Conservation (phyloP, 2,113 vertebrate genomes). For the Halichoeres trimaculatus region DNA sequence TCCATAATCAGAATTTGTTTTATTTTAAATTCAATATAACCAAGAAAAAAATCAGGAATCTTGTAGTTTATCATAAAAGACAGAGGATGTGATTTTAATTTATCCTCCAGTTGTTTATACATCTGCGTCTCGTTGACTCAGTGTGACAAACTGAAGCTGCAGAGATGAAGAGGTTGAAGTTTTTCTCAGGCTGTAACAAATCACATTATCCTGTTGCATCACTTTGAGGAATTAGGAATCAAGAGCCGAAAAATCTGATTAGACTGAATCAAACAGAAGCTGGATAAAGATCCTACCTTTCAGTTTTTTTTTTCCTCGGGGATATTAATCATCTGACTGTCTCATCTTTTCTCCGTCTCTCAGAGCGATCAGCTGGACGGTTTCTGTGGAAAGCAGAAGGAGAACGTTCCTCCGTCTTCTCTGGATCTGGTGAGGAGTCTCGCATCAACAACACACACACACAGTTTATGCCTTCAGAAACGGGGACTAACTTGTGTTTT, state of each 20-base stretch:
- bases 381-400: slow-evolving; percentile 90
- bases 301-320: no score
- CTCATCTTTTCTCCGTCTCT: background rate
- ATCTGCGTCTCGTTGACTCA: no score
- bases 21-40: no score
- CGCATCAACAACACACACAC: no score
- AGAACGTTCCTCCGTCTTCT: slow-evolving; percentile 87
- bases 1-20: no score
- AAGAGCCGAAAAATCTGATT: background rate
- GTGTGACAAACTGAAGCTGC: background rate
- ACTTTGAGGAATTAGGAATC: background rate
- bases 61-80: no score
- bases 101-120: no score
- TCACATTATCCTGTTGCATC: background rate
- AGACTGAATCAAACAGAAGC: background rate
- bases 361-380: slow-evolving; percentile 81
- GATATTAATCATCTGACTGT: background rate
- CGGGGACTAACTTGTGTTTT: no score
- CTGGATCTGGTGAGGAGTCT: slow-evolving; percentile 78
- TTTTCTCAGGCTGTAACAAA: background rate
- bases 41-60: no score
- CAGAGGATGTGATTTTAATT: no score
- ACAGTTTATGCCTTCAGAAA: no score
- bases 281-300: background rate
- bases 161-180: no score